These are phyloP conservation scores for Phoebastria nigripes DNA, from an alignment of 2,797 vertebrate species.

Conservation along the genomic window DNA sequence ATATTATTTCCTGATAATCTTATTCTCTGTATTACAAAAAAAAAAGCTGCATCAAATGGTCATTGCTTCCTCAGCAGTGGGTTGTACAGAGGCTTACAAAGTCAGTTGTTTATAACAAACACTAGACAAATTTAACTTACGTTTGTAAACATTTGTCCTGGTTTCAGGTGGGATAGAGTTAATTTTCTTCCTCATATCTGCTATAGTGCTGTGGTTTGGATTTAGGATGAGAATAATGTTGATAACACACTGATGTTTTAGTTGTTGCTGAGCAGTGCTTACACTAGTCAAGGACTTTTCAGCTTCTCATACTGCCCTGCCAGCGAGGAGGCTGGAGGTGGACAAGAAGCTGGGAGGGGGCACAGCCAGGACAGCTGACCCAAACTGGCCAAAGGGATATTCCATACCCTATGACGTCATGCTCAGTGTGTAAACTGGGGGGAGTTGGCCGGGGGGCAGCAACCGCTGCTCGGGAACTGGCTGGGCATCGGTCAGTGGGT, in stretches of 20 bases:
- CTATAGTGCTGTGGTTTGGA: background rate
- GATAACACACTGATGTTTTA: background rate
- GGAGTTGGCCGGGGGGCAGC: background rate
- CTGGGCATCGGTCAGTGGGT: background rate
- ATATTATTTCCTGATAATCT: background rate
- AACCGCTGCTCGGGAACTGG: rapidly evolving
- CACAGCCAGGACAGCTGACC: too few species aligned
- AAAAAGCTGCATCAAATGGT: background rate
- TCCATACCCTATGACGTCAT: too few species aligned
- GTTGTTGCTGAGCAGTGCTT: background rate
- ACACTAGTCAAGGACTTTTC: background rate
- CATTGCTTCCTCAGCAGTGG: background rate
- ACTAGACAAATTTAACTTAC: background rate
- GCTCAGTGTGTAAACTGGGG: background rate
- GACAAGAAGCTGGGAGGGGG: background rate
- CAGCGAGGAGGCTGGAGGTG: too few species aligned
- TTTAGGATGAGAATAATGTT: background rate
- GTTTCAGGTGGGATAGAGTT: background rate
- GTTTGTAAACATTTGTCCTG: background rate
- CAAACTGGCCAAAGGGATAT: too few species aligned
- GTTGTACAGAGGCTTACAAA: background rate
- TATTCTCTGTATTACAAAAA: background rate
- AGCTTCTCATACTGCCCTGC: background rate
- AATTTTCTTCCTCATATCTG: background rate
- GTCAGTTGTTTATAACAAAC: background rate